Conservation (phyloP, 2,113 vertebrate species). For the Genyomyrus donnyi region DNA sequence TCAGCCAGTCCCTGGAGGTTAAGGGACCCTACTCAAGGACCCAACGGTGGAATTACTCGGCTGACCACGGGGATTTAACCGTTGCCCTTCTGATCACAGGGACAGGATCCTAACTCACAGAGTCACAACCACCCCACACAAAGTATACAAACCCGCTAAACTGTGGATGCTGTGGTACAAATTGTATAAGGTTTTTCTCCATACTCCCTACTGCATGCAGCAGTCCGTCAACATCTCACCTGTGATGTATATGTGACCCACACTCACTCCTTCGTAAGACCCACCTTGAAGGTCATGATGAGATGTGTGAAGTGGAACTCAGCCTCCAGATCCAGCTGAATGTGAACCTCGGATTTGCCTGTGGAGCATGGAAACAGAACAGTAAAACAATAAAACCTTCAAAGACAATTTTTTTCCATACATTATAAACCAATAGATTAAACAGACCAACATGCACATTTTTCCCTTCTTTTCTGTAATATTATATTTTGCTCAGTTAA, state of each 20-base stretch:
- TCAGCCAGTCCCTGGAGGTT: not conserved
- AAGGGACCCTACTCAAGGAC: not conserved
- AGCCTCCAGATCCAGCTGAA: slow-evolving; percentile 71
- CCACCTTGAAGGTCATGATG: slow-evolving; percentile 76
- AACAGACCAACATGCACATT: not conserved
- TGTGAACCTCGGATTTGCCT: slow-evolving; percentile 63
- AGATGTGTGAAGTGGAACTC: slow-evolving; percentile 79
- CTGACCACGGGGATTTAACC: too few species aligned
- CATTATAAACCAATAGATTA: not conserved
- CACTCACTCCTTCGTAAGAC: not conserved
- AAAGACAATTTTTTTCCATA: not conserved
- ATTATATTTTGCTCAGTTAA: not conserved
- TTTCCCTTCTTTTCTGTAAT: not conserved
- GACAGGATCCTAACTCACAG: too few species aligned
- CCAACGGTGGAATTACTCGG: too few species aligned
- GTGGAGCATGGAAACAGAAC: slow-evolving; percentile 6
- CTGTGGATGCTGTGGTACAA: not conserved
- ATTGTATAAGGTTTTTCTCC: not conserved
- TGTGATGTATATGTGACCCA: not conserved
- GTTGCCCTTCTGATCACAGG: too few species aligned
- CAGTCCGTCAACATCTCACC: not conserved
- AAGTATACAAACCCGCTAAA: not conserved
- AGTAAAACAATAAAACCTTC: not conserved
- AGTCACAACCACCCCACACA: not conserved
- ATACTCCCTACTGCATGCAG: not conserved